phyloP scores from a whole-genome alignment of 1,140 invertebrate species.

The Metaphire vulgaris region DNA sequence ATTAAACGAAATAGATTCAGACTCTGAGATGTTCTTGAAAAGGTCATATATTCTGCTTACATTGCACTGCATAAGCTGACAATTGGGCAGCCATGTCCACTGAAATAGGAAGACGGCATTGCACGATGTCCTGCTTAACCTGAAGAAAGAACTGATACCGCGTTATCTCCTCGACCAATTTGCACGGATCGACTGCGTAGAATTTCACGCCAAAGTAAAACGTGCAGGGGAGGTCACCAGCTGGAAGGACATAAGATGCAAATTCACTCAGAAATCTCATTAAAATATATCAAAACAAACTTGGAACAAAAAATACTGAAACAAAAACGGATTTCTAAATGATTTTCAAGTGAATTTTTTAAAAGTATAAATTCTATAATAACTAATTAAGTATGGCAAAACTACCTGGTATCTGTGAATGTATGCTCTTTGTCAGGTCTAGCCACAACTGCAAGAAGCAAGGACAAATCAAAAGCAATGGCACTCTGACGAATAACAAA shows the following conservation, averaged over 20 bases:
- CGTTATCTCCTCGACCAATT: constrained; percentile 91
- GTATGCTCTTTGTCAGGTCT: background rate
- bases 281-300: too few relatives aligned
- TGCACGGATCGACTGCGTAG: constrained; percentile 93
- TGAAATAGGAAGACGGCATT: constrained; percentile 65
- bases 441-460: background rate
- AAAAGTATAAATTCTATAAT: too few relatives aligned
- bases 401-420: background rate
- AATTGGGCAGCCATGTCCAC: constrained; percentile 75
- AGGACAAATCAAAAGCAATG: too few relatives aligned
- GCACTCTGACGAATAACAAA: too few relatives aligned
- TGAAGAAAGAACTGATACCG: constrained; percentile 88
- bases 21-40: too few relatives aligned
- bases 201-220: constrained; percentile 71
- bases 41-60: constrained; percentile 72
- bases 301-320: too few relatives aligned
- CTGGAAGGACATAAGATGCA: constrained; percentile 1
- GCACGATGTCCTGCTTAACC: constrained; percentile 79
- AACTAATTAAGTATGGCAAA: too few relatives aligned
- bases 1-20: too few relatives aligned
- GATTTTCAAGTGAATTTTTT: too few relatives aligned
- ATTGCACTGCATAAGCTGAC: constrained; percentile 91
- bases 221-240: constrained; percentile 1
- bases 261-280: too few relatives aligned
- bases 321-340: too few relatives aligned